Percentiles rank a stretch among this genome's conserved stretches.
These are phyloP conservation scores for Chelmon rostratus DNA, from an alignment of 2,797 vertebrate species.

Conservation along the genomic window DNA sequence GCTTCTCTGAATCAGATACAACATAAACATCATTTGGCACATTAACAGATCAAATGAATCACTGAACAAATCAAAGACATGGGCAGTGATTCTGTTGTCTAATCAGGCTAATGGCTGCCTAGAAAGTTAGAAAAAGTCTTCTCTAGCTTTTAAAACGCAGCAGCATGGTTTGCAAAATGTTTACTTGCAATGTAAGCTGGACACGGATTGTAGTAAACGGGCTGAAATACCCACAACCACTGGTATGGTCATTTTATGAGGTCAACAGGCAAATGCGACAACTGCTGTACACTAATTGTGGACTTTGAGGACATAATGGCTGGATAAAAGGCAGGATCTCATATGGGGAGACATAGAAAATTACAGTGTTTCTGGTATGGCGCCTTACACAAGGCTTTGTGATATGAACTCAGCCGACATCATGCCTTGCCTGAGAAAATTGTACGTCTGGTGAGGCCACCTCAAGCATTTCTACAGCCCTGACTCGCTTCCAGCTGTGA, in stretches of 20 bases:
- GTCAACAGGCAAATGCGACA: conserved; percentile 9
- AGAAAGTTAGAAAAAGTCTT: neutral
- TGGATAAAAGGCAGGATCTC: neutral
- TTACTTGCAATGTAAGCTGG: neutral
- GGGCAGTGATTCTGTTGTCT: neutral
- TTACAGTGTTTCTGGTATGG: conserved; percentile 19
- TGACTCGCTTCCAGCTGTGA: conserved; percentile 6
- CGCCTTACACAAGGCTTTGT: conserved; percentile 2
- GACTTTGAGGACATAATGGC: neutral
- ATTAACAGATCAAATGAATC: neutral
- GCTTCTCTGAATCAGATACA: neutral
- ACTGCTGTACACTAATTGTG: neutral
- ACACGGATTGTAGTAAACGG: neutral
- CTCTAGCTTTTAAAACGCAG: neutral
- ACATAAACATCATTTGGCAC: neutral
- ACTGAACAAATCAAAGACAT: neutral
- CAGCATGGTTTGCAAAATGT: neutral
- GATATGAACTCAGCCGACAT: conserved; percentile 6
- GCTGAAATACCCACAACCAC: neutral
- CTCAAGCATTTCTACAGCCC: neutral
- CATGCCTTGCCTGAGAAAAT: conserved; percentile 25
- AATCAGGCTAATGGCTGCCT: neutral
- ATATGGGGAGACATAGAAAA: conserved; percentile 34
- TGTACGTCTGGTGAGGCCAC: conserved; percentile 32
- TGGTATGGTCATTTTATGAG: neutral